Evolutionary conservation across 1,140 invertebrate genomes (phyloP).

Genomic region (Bicyclus anynana): DNA sequence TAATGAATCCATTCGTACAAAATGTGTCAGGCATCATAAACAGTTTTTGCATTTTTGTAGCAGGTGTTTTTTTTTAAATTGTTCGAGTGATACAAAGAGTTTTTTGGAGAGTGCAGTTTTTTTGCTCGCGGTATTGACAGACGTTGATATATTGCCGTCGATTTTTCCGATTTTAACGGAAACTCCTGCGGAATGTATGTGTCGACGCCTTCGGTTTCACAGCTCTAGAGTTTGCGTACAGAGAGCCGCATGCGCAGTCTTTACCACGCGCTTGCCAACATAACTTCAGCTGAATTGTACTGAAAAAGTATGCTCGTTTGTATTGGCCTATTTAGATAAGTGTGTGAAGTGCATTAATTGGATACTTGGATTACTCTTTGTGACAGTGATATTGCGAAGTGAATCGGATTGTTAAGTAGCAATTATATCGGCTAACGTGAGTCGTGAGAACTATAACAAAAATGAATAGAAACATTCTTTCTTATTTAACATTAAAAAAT

Average conservation of each 20-base stretch:
- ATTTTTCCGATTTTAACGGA: constrained; percentile 41
- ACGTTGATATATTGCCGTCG: constrained; percentile 49
- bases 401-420: constrained; percentile 5
- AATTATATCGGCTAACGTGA: background rate
- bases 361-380: background rate
- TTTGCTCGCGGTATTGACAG: constrained; percentile 26
- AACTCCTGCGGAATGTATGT: constrained; percentile 39
- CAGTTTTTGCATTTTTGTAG: constrained; percentile 2
- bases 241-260: constrained; percentile 56
- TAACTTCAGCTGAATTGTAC: constrained; percentile 58
- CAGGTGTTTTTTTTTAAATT: constrained; percentile 7
- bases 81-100: background rate
- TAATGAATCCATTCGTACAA: background rate
- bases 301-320: constrained; percentile 39
- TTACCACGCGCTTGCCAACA: constrained; percentile 51
- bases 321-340: constrained; percentile 19
- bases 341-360: constrained; percentile 16
- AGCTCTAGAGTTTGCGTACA: constrained; percentile 41
- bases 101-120: constrained; percentile 10
- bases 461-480: too few relatives aligned
- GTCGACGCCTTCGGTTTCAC: constrained; percentile 36
- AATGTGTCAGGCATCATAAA: background rate
- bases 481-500: background rate
- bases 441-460: background rate
- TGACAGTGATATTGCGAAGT: constrained; percentile 10